phyloP scores from a whole-genome alignment of 2,888 invertebrate species.

The Leucozona laternaria region DNA sequence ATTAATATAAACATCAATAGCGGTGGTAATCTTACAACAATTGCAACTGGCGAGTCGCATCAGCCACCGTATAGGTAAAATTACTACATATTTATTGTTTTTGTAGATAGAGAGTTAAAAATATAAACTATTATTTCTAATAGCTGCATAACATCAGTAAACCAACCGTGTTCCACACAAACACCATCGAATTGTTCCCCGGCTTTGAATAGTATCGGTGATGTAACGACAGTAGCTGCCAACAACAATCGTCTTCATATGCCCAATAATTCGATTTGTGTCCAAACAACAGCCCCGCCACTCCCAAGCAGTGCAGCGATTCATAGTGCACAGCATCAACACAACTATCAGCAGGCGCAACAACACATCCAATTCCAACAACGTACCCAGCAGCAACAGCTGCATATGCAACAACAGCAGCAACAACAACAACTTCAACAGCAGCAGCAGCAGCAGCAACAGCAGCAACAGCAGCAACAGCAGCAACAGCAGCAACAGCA shows the following conservation, averaged over 20 bases:
- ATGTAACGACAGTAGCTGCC: constrained; percentile 56
- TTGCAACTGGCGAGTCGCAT: constrained; percentile 83
- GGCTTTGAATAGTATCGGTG: constrained; percentile 74
- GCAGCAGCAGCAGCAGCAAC: constrained; percentile 77
- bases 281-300: constrained; percentile 77
- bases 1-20: constrained; percentile 84
- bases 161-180: constrained; percentile 77
- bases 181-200: constrained; percentile 77
- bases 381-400: constrained; percentile 60
- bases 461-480: constrained; percentile 58
- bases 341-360: constrained; percentile 68
- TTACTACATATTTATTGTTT: background rate
- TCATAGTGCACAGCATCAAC: constrained; percentile 64
- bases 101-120: background rate
- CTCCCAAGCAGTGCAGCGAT: constrained; percentile 50
- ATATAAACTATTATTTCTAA: constrained; percentile 14
- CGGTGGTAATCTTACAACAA: constrained; percentile 83
- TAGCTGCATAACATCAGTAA: constrained; percentile 77
- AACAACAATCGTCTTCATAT: constrained; percentile 76
- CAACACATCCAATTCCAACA: constrained; percentile 72
- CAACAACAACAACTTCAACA: constrained; percentile 53
- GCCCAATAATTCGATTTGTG: constrained; percentile 79
- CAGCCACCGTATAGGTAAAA: constrained; percentile 81
- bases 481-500: constrained; percentile 36
- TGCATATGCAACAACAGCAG: constrained; percentile 57